Conservation (phyloP, 2,797 vertebrate species). For the Tachyglossus aculeatus region DNA sequence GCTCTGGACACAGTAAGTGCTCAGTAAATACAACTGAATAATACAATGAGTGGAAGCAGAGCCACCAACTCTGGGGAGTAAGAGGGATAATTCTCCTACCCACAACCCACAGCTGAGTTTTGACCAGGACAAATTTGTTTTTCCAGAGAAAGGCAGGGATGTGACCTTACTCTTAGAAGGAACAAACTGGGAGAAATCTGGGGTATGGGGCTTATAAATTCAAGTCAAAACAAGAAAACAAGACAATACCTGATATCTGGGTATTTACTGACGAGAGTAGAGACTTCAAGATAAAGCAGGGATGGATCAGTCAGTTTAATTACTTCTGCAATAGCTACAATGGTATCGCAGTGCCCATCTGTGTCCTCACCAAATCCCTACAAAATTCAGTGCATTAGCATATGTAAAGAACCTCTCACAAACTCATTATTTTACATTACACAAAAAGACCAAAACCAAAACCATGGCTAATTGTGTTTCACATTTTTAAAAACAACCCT, state of each 20-base stretch:
- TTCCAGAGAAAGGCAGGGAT: background rate
- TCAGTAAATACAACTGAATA: background rate
- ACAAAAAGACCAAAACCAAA: background rate
- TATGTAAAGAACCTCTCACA: background rate
- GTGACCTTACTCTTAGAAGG: background rate
- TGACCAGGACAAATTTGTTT: background rate
- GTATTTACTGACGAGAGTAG: slow-evolving; percentile 94
- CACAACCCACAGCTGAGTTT: background rate
- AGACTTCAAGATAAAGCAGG: slow-evolving; percentile 93
- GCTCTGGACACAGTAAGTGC: background rate
- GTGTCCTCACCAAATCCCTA: slow-evolving; percentile 84
- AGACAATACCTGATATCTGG: slow-evolving; percentile 91
- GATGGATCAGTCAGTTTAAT: slow-evolving; percentile 97
- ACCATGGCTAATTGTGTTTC: too few species aligned
- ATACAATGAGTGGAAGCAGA: too few species aligned
- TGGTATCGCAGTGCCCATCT: slow-evolving; percentile 88
- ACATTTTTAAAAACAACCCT: too few species aligned
- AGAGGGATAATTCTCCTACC: too few species aligned
- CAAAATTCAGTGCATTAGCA: background rate
- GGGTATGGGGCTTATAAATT: background rate
- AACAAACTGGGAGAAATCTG: background rate
- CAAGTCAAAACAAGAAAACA: background rate
- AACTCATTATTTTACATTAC: background rate
- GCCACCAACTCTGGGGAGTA: too few species aligned
- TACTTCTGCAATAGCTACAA: slow-evolving; percentile 92